A percentile compares a stretch with the other conserved stretches of the same genome.
Evolutionary conservation across 2,797 vertebrate genomes (phyloP).

Genomic region (Poecilia wingei): DNA sequence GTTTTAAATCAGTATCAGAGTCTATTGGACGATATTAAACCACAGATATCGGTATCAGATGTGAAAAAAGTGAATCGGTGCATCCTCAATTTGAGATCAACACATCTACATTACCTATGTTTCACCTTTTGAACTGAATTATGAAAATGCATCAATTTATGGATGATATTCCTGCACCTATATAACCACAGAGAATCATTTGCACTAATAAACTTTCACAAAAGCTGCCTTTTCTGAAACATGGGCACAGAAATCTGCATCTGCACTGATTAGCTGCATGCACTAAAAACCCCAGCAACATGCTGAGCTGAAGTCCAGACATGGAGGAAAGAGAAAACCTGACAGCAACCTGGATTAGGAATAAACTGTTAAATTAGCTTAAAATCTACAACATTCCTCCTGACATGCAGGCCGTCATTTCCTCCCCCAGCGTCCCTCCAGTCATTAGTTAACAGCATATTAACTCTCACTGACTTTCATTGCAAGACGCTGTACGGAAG

Average conservation of each 20-base stretch:
- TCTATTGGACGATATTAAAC: no score
- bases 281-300: not conserved
- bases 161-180: not conserved
- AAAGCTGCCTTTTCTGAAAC: not conserved
- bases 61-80: no score
- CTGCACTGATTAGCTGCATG: not conserved
- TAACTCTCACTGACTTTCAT: conserved; percentile 12
- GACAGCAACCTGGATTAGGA: conserved; percentile 45
- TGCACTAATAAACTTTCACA: not conserved
- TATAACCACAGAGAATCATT: not conserved
- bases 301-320: conserved; percentile 14
- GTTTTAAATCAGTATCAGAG: no score
- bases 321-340: conserved; percentile 13
- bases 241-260: not conserved
- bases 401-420: conserved; percentile 28
- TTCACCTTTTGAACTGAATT: not conserved
- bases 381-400: conserved; percentile 35
- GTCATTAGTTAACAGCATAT: conserved; percentile 24
- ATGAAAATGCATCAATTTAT: not conserved
- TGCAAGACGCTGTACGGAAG: conserved; percentile 8
- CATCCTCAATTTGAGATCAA: not conserved
- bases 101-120: not conserved
- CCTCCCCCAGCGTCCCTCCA: conserved; percentile 1
- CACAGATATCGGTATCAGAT: no score
- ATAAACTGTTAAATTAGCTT: conserved; percentile 54